phyloP scores from a whole-genome alignment of 2,888 invertebrate species.

The Harpalus rubripes region DNA sequence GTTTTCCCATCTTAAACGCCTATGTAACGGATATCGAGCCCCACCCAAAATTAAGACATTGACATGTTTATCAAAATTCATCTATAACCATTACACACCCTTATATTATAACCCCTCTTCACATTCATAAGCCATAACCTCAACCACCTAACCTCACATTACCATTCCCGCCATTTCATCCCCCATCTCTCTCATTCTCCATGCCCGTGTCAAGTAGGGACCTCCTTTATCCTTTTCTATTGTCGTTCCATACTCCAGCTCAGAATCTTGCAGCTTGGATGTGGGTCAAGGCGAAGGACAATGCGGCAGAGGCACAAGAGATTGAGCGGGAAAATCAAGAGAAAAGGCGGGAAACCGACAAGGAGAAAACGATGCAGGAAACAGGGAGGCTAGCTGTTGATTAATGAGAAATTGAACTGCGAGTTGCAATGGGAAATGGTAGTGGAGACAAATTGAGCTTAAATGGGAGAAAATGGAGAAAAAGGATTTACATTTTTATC shows the following conservation, averaged over 20 bases:
- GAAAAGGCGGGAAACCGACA: too few species aligned
- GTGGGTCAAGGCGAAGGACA: conserved; percentile 53
- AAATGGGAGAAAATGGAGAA: background rate
- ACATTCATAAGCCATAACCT: conserved; percentile 1
- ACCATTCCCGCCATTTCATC: background rate
- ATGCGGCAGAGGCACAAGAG: conserved; percentile 36
- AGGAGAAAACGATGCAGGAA: background rate
- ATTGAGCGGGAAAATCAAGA: conserved; percentile 11
- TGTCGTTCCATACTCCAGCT: background rate
- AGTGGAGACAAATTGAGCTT: background rate
- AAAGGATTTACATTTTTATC: background rate
- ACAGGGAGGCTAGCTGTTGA: background rate
- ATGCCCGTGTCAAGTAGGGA: conserved; percentile 33
- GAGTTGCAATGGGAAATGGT: background rate
- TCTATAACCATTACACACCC: background rate
- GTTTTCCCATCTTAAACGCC: too few species aligned
- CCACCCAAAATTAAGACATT: background rate
- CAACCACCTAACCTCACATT: background rate
- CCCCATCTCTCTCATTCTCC: background rate
- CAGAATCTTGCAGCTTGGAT: conserved; percentile 15
- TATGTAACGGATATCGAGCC: too few species aligned
- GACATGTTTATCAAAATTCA: background rate
- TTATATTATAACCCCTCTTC: background rate
- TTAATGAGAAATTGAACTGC: background rate
- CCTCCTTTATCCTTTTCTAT: background rate